Conservation (phyloP, 1,140 invertebrate species). For the Armadillidium nasatum region DNA sequence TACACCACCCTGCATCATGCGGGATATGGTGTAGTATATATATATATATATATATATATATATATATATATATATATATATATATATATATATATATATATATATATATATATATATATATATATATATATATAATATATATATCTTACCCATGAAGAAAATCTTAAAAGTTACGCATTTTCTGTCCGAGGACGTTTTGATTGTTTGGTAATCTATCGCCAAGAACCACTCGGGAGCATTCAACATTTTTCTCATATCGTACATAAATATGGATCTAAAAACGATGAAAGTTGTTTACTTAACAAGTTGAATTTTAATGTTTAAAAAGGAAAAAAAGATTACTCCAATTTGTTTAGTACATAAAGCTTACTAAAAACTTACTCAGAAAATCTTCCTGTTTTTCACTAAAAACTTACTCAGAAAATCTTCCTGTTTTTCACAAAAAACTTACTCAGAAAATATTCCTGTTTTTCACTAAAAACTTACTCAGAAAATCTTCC, state of each 20-base stretch:
- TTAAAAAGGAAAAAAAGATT: too few species aligned
- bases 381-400: constrained; percentile 14
- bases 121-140: not conserved
- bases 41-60: not conserved
- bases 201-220: constrained; percentile 73
- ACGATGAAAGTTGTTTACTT: not conserved
- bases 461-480: too few species aligned
- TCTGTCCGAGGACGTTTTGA: constrained; percentile 67
- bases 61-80: constrained; percentile 24
- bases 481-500: constrained; percentile 82
- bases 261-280: constrained; percentile 72
- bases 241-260: constrained; percentile 73
- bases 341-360: too few species aligned
- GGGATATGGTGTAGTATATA: too few species aligned
- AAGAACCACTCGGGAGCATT: constrained; percentile 85
- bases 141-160: constrained; percentile 68
- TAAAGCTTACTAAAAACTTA: too few species aligned
- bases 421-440: too few species aligned
- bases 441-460: not conserved
- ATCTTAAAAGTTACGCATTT: constrained; percentile 81
- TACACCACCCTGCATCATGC: too few species aligned
- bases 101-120: constrained; percentile 2
- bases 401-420: not conserved
- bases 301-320: too few species aligned
- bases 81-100: constrained; percentile 18